Percentiles rank a stretch among this genome's conserved stretches.
phyloP scores from a whole-genome alignment of 2,888 invertebrate species.

The Phortica okadai region DNA sequence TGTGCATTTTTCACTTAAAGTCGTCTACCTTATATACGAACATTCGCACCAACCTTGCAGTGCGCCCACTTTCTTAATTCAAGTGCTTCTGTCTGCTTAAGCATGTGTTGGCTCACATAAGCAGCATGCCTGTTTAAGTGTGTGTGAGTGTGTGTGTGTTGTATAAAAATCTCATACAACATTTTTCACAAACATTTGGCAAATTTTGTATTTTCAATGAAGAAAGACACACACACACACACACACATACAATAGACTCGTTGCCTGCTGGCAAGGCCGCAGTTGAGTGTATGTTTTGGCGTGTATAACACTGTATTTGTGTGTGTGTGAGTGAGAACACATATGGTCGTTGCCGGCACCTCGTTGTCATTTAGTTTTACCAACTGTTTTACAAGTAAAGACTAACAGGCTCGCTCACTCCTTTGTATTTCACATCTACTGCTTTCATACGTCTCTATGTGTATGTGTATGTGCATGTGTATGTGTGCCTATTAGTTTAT shows the following conservation, averaged over 20 bases:
- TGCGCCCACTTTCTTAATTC: neutral
- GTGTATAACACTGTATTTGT: neutral
- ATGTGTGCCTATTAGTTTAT: constrained; percentile 25
- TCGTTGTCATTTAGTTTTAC: constrained; percentile 39
- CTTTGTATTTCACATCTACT: constrained; percentile 16
- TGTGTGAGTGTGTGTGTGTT: neutral
- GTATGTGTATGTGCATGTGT: too few species aligned
- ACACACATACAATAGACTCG: constrained; percentile 33
- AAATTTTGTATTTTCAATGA: constrained; percentile 59
- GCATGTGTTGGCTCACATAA: constrained; percentile 34
- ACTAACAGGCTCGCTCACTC: constrained; percentile 23
- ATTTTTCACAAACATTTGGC: constrained; percentile 60
- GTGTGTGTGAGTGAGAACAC: constrained; percentile 47
- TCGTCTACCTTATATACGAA: neutral
- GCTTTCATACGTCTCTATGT: constrained; percentile 9
- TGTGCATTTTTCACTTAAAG: constrained; percentile 15
- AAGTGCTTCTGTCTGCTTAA: constrained; percentile 13
- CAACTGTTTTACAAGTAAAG: neutral
- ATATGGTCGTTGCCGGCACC: constrained; percentile 60
- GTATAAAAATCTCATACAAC: neutral
- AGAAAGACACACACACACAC: constrained; percentile 45
- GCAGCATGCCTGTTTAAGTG: constrained; percentile 3
- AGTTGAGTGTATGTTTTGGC: constrained; percentile 3
- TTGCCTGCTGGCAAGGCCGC: neutral
- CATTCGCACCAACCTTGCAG: neutral